phyloP scores from a whole-genome alignment of 2,113 vertebrate species.

The Menidia beryllina region DNA sequence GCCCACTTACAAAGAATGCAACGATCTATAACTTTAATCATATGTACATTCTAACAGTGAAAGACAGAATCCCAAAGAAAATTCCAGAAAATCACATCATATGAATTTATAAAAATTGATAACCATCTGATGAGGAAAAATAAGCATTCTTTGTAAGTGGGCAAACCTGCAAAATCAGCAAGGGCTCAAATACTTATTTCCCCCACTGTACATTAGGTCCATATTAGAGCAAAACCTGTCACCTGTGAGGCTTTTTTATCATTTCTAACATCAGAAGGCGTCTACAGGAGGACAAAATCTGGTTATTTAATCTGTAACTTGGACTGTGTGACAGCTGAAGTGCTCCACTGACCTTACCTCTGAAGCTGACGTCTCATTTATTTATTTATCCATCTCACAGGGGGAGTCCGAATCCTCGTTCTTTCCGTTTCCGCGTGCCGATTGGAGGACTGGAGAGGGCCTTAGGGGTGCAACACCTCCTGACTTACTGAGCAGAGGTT shows the following conservation, averaged over 20 bases:
- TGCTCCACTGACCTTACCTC: slow-evolving; percentile 66
- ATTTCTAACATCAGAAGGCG: too few species aligned
- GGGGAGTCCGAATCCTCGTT: slow-evolving; percentile 41
- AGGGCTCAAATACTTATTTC: too few species aligned
- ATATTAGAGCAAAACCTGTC: background rate
- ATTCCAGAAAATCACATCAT: too few species aligned
- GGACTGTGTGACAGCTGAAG: background rate
- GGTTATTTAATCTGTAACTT: background rate
- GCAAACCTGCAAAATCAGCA: background rate
- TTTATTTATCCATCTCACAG: slow-evolving; percentile 54
- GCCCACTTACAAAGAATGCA: too few species aligned
- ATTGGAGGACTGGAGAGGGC: slow-evolving; percentile 21
- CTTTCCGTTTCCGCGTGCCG: slow-evolving; percentile 20
- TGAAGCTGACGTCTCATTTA: slow-evolving; percentile 64
- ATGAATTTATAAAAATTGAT: too few species aligned
- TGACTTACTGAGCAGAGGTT: slow-evolving; percentile 31
- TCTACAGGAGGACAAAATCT: background rate
- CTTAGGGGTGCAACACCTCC: slow-evolving; percentile 33
- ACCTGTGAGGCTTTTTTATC: too few species aligned
- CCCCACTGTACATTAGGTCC: too few species aligned
- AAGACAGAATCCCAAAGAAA: too few species aligned
- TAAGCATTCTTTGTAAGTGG: too few species aligned
- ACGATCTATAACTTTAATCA: too few species aligned
- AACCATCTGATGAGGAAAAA: too few species aligned
- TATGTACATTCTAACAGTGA: too few species aligned